Conservation (phyloP, 2,113 vertebrate genomes). For the Cephalopholis sonnerati region DNA sequence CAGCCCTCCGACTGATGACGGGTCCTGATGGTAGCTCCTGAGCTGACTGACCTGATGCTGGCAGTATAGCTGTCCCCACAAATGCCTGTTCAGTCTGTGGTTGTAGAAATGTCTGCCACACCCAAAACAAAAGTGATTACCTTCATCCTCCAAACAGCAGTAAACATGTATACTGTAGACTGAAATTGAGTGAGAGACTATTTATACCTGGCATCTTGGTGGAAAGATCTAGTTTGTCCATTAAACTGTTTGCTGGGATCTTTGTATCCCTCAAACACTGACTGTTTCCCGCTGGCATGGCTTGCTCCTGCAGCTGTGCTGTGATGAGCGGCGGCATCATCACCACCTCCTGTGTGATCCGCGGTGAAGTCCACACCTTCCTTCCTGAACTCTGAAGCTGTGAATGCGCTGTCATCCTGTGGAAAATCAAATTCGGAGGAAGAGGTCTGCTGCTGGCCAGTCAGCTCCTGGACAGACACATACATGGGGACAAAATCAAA, state of each 20-base stretch:
- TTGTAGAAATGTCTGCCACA: slow-evolving; percentile 75
- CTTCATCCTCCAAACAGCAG: not conserved
- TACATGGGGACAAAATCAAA: not conserved
- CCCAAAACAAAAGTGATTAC: not conserved
- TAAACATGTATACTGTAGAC: fast-evolving
- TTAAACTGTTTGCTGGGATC: slow-evolving; percentile 86
- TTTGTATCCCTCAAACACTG: slow-evolving; percentile 87
- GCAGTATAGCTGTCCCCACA: slow-evolving; percentile 47
- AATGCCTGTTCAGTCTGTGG: slow-evolving; percentile 61
- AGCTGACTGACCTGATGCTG: slow-evolving; percentile 72
- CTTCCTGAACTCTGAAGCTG: slow-evolving; percentile 66
- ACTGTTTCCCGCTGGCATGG: slow-evolving; percentile 71
- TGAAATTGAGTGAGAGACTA: not conserved
- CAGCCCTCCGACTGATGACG: slow-evolving; percentile 90
- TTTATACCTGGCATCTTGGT: slow-evolving; percentile 86
- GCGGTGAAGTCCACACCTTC: slow-evolving; percentile 33
- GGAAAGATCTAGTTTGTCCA: slow-evolving; percentile 84
- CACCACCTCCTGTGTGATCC: slow-evolving; percentile 56
- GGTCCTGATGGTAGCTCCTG: slow-evolving; percentile 92
- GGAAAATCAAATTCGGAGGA: slow-evolving; percentile 84
- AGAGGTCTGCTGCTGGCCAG: slow-evolving; percentile 83
- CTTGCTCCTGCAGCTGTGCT: not conserved
- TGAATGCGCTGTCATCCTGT: slow-evolving; percentile 60
- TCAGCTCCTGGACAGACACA: slow-evolving; percentile 82
- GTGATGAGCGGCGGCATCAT: not conserved